phyloP scores from a whole-genome alignment of 2,888 invertebrate genomes.

The Andrena bicolor region DNA sequence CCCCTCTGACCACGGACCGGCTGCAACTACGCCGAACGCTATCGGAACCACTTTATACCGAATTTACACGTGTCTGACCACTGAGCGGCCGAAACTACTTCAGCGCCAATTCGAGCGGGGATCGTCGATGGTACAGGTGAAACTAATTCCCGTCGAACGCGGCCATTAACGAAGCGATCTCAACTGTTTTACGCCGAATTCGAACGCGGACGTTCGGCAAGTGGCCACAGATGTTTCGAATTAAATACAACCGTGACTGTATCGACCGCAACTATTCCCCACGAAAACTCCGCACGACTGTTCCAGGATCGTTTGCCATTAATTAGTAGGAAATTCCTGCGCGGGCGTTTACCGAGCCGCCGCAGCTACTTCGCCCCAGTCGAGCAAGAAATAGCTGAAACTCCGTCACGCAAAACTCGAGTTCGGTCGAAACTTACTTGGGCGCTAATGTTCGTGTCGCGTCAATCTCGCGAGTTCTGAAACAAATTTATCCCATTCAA shows the following conservation, averaged over 20 bases:
- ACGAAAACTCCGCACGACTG: slow-evolving; percentile 2
- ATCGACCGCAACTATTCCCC: slow-evolving; percentile 8
- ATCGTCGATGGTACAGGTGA: background rate
- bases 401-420: background rate
- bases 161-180: slow-evolving; percentile 7
- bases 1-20: background rate
- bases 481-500: too few relatives aligned
- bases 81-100: slow-evolving; percentile 1
- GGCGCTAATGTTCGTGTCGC: background rate
- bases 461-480: background rate
- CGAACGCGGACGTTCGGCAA: slow-evolving; percentile 4
- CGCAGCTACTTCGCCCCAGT: background rate
- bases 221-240: slow-evolving; percentile 25
- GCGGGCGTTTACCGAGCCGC: background rate
- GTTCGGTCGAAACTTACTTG: background rate
- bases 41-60: background rate
- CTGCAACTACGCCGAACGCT: slow-evolving; percentile 5
- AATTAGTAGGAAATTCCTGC: slow-evolving; percentile 30
- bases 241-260: slow-evolving; percentile 16
- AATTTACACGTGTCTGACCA: background rate
- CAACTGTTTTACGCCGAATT: slow-evolving; percentile 1
- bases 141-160: background rate
- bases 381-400: background rate
- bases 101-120: background rate
- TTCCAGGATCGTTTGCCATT: slow-evolving; percentile 4